Conservation (phyloP, 2,113 vertebrate species). For the Oreotrochilus melanogaster region DNA sequence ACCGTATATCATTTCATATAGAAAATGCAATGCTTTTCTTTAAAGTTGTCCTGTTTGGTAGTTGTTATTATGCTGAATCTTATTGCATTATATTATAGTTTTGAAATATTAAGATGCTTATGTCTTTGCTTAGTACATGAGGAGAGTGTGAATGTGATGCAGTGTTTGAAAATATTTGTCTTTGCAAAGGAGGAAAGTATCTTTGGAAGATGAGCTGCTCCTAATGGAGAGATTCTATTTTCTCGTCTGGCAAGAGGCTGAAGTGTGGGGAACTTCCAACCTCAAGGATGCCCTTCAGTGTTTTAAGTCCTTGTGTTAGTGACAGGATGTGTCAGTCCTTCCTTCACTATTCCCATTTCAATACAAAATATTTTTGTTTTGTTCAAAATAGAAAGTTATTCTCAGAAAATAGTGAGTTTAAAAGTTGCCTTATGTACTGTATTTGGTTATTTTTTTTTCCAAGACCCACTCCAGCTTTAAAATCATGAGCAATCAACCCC, state of each 20-base stretch:
- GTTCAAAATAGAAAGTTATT: not conserved
- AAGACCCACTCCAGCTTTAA: not conserved
- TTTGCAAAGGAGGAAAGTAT: not conserved
- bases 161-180: conserved; percentile 11
- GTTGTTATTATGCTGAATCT: conserved; percentile 51
- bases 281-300: not conserved
- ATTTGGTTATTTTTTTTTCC: not conserved
- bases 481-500: not conserved
- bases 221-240: not conserved
- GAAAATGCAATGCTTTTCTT: conserved; percentile 67
- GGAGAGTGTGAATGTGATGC: not conserved
- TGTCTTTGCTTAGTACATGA: not conserved
- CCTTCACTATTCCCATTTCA: not conserved
- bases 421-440: not conserved
- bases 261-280: not conserved
- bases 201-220: not conserved
- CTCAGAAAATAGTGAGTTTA: not conserved
- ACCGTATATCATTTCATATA: conserved; percentile 66
- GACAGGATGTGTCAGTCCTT: not conserved
- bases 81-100: conserved; percentile 65
- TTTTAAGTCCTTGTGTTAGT: not conserved
- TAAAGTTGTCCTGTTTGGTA: conserved; percentile 64
- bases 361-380: not conserved
- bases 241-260: not conserved
- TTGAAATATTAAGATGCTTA: conserved; percentile 41